Conservation (phyloP, 1,140 invertebrate species). For the Drosophila grimshawi region DNA sequence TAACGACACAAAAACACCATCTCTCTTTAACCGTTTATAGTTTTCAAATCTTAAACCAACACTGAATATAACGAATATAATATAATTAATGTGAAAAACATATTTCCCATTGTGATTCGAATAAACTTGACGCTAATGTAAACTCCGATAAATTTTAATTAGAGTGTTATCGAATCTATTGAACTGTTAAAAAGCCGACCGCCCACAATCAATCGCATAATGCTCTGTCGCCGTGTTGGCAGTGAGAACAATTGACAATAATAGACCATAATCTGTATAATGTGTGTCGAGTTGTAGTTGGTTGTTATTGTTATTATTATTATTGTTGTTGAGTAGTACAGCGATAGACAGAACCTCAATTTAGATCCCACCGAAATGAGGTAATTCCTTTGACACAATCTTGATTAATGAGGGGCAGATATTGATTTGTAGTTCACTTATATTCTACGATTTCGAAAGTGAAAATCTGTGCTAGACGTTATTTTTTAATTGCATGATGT, state of each 20-base stretch:
- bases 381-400: conserved; percentile 53
- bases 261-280: conserved; percentile 24
- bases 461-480: conserved; percentile 30
- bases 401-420: conserved; percentile 40
- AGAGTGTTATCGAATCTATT: conserved; percentile 11
- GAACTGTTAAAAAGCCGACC: background rate
- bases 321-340: conserved; percentile 20
- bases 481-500: conserved; percentile 12
- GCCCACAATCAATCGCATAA: conserved; percentile 21
- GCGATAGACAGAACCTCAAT: conserved; percentile 3
- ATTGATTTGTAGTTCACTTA: conserved; percentile 13
- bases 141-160: conserved; percentile 7
- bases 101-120: background rate
- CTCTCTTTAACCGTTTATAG: too few species aligned
- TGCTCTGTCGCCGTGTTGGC: conserved; percentile 14
- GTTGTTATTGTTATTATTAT: too few species aligned
- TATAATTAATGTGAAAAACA: too few species aligned
- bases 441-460: conserved; percentile 14
- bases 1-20: too few species aligned
- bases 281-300: background rate
- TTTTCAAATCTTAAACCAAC: too few species aligned
- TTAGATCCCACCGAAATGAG: conserved; percentile 32
- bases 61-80: too few species aligned
- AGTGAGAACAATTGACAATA: conserved; percentile 26
- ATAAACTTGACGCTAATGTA: conserved; percentile 1